These are phyloP conservation scores for Ailurus styani DNA, from an alignment of 2,113 vertebrate species.

Conservation along the genomic window DNA sequence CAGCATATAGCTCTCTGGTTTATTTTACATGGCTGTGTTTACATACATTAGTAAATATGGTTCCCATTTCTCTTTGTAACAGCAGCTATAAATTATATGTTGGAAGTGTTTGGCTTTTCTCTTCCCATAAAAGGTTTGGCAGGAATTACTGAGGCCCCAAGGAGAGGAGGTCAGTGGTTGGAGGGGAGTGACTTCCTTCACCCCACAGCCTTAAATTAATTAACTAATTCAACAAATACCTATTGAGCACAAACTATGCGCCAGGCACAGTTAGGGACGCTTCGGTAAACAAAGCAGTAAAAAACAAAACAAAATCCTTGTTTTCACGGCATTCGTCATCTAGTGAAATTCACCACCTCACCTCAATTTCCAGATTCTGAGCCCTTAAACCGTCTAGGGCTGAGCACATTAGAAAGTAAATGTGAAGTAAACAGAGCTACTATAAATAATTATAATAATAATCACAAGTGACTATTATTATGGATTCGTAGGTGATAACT, in stretches of 20 bases:
- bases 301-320: background rate
- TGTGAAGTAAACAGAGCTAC: background rate
- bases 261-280: background rate
- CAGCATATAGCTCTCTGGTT: background rate
- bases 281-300: background rate
- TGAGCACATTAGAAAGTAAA: background rate
- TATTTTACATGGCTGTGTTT: background rate
- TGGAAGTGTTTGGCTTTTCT: background rate
- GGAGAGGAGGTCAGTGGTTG: background rate
- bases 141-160: background rate
- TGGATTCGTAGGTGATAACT: background rate
- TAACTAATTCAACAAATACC: background rate
- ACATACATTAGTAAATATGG: constrained; percentile 18
- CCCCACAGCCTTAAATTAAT: background rate
- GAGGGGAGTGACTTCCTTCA: background rate
- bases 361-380: background rate
- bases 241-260: background rate
- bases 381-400: background rate
- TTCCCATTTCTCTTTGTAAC: constrained; percentile 13
- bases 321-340: background rate
- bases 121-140: constrained; percentile 12
- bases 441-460: background rate
- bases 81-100: constrained; percentile 30
- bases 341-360: background rate
- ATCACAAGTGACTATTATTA: background rate